Evolutionary conservation across 2,888 invertebrate genomes (phyloP).

Genomic region (Eucera pruinosa): DNA sequence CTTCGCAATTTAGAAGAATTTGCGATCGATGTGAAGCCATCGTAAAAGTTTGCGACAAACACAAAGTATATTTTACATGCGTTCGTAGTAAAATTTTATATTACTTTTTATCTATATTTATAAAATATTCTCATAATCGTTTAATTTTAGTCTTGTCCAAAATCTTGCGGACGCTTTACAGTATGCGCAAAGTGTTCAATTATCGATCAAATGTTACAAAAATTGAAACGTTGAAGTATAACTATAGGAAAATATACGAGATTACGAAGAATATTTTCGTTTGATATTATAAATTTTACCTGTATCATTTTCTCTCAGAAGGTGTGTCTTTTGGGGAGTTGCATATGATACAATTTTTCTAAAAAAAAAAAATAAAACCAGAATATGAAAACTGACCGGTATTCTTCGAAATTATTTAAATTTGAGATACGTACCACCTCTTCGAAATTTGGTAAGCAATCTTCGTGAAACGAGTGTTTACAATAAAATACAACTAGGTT

Average conservation of each 20-base stretch:
- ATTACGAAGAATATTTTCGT: neutral
- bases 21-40: conserved; percentile 27
- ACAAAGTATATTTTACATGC: conserved; percentile 26
- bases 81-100: neutral
- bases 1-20: conserved; percentile 4
- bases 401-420: neutral
- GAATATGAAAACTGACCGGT: neutral
- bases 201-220: conserved; percentile 32
- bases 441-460: conserved; percentile 88
- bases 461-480: conserved; percentile 94
- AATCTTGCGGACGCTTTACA: conserved; percentile 34
- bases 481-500: conserved; percentile 94
- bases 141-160: conserved; percentile 25
- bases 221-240: conserved; percentile 10
- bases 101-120: neutral
- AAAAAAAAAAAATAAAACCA: conserved; percentile 69
- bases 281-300: conserved; percentile 33
- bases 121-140: neutral
- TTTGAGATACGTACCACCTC: conserved; percentile 73
- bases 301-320: conserved; percentile 74
- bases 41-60: neutral
- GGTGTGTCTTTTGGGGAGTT: conserved; percentile 82
- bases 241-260: neutral
- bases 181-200: conserved; percentile 31
- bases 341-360: conserved; percentile 86